Conservation (phyloP, 2,888 invertebrate species). For the Drosophila affinis region DNA sequence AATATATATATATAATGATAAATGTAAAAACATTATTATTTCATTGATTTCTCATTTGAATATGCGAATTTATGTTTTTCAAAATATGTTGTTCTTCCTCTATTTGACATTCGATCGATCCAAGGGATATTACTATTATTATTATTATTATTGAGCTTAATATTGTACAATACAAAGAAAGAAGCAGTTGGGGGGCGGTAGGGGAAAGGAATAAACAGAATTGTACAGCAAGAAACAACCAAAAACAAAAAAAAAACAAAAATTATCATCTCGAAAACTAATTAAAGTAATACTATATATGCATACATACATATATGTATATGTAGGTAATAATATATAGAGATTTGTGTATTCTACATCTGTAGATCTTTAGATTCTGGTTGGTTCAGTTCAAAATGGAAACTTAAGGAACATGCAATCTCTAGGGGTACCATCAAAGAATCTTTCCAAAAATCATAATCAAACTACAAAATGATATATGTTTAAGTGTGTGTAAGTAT, state of each 20-base stretch:
- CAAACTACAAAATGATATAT: conserved; percentile 30
- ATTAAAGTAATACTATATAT: too few relatives aligned
- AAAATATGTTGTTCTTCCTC: conserved; percentile 82
- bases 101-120: conserved; percentile 48
- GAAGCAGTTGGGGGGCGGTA: conserved; percentile 1
- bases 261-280: background rate
- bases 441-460: conserved; percentile 3
- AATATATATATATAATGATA: conserved; percentile 44
- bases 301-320: background rate
- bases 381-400: background rate
- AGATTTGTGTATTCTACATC: background rate
- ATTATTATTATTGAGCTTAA: conserved; percentile 5
- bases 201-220: conserved; percentile 6
- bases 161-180: conserved; percentile 30
- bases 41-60: conserved; percentile 17
- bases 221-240: background rate
- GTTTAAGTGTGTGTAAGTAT: conserved; percentile 11
- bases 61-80: conserved; percentile 79
- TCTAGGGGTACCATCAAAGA: conserved; percentile 25
- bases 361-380: background rate
- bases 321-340: background rate
- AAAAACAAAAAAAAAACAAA: conserved; percentile 8
- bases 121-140: conserved; percentile 18
- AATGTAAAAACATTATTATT: conserved; percentile 24
- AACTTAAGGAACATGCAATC: conserved; percentile 25